Conservation (phyloP, 2,113 vertebrate species). For the Hemiscyllium ocellatum region DNA sequence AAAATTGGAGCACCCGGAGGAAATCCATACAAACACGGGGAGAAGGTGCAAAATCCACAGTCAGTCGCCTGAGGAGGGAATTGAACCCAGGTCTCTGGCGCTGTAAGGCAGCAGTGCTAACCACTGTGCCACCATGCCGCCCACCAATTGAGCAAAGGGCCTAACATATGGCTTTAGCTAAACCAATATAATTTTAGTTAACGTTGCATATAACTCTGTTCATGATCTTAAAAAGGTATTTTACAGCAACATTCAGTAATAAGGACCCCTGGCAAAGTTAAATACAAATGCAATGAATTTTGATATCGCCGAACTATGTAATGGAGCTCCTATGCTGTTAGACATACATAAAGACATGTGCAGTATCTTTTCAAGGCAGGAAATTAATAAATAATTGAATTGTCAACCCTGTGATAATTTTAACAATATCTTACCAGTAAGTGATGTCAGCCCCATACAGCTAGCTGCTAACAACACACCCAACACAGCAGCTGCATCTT, state of each 20-base stretch:
- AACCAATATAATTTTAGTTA: not conserved
- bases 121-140: no score
- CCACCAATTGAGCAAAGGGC: not conserved
- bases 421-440: conserved; percentile 70
- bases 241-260: not conserved
- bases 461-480: conserved; percentile 80
- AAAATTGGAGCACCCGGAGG: no score
- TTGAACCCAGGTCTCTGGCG: no score
- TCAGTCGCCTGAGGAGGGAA: no score
- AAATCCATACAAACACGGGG: no score
- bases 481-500: conserved; percentile 88
- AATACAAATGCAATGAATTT: not conserved
- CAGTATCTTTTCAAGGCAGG: not conserved
- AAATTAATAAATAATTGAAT: conserved; percentile 23
- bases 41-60: no score
- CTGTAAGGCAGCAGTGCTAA: no score
- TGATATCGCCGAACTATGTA: not conserved
- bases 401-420: not conserved
- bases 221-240: not conserved
- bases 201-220: not conserved
- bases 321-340: not conserved
- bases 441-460: conserved; percentile 90
- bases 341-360: not conserved
- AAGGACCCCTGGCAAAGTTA: not conserved
- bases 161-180: not conserved